Evolutionary conservation across 2,113 vertebrate genomes (phyloP).

Genomic region (Cynocephalus volans): DNA sequence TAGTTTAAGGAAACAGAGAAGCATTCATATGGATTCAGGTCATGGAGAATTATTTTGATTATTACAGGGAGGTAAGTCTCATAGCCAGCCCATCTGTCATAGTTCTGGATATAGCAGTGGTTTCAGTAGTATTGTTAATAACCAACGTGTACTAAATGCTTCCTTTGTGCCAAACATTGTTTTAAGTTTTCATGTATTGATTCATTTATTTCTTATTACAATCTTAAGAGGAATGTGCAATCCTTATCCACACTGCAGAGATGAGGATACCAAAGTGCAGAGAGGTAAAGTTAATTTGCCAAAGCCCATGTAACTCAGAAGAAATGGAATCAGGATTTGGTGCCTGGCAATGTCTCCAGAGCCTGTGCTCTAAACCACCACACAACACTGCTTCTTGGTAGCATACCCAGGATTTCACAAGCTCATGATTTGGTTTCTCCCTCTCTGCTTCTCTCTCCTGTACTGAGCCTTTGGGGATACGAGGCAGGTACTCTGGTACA

Average conservation of each 20-base stretch:
- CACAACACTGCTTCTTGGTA: neutral
- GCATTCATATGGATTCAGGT: neutral
- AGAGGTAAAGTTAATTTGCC: neutral
- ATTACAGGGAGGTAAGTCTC: neutral
- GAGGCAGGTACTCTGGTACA: neutral
- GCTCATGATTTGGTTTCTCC: neutral
- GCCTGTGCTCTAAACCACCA: neutral
- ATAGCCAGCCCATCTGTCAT: neutral
- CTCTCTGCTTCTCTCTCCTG: neutral
- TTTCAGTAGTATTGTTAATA: neutral
- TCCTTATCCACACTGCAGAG: neutral
- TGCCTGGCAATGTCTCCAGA: neutral
- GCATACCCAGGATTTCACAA: neutral
- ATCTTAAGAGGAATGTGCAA: neutral
- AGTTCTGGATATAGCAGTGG: neutral
- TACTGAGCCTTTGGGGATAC: neutral
- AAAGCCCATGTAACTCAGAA: neutral
- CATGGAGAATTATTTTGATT: neutral
- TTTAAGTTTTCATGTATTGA: neutral
- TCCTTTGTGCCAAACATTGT: neutral
- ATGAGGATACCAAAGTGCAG: neutral
- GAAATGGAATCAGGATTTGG: neutral
- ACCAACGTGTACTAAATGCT: neutral
- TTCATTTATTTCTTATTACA: neutral
- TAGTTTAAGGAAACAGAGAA: conserved; percentile 18